phyloP scores from a whole-genome alignment of 2,888 invertebrate species.

The Chrysolina oricalcia region DNA sequence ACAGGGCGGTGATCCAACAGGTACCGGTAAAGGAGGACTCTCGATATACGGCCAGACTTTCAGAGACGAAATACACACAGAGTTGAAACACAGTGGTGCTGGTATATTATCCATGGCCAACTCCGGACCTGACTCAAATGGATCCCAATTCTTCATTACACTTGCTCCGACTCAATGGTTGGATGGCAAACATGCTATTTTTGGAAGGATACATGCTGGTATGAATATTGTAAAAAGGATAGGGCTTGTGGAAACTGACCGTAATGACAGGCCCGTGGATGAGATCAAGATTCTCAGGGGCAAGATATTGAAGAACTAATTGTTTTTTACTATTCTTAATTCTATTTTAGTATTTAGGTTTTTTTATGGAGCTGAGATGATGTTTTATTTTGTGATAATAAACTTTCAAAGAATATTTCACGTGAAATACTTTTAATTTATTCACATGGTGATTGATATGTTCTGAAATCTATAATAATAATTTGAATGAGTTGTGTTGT shows the following conservation, averaged over 20 bases:
- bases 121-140: conserved; percentile 96
- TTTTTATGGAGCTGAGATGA: too few species aligned
- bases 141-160: conserved; percentile 98
- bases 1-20: conserved; percentile 98
- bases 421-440: too few species aligned
- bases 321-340: too few species aligned
- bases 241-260: conserved; percentile 95
- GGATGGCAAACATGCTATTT: conserved; percentile 97
- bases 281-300: conserved; percentile 85
- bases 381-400: too few species aligned
- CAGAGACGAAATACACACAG: conserved; percentile 94
- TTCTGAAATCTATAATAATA: too few species aligned
- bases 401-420: too few species aligned
- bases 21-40: conserved; percentile 89
- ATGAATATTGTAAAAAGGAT: conserved; percentile 94
- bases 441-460: too few species aligned
- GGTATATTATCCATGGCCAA: conserved; percentile 98
- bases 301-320: conserved; percentile 70
- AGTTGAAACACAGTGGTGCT: conserved; percentile 95
- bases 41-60: conserved; percentile 97
- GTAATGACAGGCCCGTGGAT: conserved; percentile 92
- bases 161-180: conserved; percentile 98
- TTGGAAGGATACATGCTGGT: conserved; percentile 90
- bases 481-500: too few species aligned
- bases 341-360: too few species aligned